Conservation (phyloP, 2,113 vertebrate genomes). For the Lophotis ruficrista region DNA sequence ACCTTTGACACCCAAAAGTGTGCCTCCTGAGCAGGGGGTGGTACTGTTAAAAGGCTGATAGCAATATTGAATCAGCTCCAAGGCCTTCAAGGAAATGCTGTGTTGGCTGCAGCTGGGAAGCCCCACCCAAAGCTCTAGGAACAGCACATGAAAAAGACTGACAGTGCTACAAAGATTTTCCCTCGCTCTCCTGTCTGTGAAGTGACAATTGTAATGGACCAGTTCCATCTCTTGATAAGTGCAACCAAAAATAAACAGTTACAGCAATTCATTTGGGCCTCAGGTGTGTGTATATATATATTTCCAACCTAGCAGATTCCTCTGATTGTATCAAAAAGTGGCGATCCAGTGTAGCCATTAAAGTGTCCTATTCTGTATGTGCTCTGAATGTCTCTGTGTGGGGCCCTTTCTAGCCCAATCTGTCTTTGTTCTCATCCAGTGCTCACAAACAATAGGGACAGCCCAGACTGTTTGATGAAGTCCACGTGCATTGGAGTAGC, state of each 20-base stretch:
- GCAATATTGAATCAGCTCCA: background rate
- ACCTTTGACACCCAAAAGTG: background rate
- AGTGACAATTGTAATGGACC: background rate
- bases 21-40: background rate
- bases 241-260: background rate
- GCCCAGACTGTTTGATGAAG: slow-evolving; percentile 30
- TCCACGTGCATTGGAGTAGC: background rate
- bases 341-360: background rate
- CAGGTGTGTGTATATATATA: background rate
- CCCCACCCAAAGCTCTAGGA: background rate
- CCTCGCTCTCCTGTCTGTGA: background rate
- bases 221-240: background rate
- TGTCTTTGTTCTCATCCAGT: slow-evolving; percentile 52
- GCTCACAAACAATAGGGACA: slow-evolving; percentile 53
- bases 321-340: background rate
- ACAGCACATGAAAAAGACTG: background rate
- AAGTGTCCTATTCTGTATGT: slow-evolving; percentile 4
- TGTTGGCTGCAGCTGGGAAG: background rate
- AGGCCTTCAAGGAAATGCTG: background rate
- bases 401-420: slow-evolving; percentile 63
- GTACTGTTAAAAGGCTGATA: background rate
- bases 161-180: background rate
- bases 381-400: slow-evolving; percentile 35
- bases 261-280: background rate
- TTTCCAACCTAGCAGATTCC: background rate